Evolutionary conservation across 1,140 invertebrate species (phyloP), one percentile per base, ranked within the genome.

Genomic region (Rhyzopertha dominica): DNA sequence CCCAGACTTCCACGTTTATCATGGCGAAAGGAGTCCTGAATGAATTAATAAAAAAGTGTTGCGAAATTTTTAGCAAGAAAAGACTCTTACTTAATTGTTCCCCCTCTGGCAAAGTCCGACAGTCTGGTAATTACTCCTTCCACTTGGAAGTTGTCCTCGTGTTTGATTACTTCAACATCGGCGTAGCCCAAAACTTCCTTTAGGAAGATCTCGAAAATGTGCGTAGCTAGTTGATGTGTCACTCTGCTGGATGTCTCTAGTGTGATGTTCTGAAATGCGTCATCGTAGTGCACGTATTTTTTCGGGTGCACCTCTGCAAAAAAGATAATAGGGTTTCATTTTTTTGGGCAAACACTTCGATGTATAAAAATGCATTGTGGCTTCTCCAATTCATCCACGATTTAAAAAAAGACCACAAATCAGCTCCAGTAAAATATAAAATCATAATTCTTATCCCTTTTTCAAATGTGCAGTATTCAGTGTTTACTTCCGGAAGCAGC

Each of bases 1-100:
- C 70, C 77, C 81, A 84, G 0, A 84, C 77, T 55, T 84, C 83
- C 48, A 88, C 62, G 63, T 87, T 86, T 7, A 87, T 74, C 75
- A 82, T 80, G 2, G 78, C 67, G 18, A 72, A 68, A 16, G 79
- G 78, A 44, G 69, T 47, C 19, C 72, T 75, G 56, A 4, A 49
- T 58, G 40, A 42, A 56, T 22, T 45, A 57, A 47, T 17, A 31
- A 24, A 14, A 34, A 46, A 12, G 24, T 10, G n/a, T 40, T 14
- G 25, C 29, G 22, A 39, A 43, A 42, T 28, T 8, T 9, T 42
- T 32, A 20, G 1, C 16, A 43, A 19, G 41, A 22, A 36, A 30
- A 50, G 26, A 4, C 17, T 40, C 22, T 43, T 41, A 31, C 40
- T 22, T n/a, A 29, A 39, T 10, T 37, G 46, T 3, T 17, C 37